phyloP scores from a whole-genome alignment of 2,797 vertebrate genomes.

The Capromys pilorides region DNA sequence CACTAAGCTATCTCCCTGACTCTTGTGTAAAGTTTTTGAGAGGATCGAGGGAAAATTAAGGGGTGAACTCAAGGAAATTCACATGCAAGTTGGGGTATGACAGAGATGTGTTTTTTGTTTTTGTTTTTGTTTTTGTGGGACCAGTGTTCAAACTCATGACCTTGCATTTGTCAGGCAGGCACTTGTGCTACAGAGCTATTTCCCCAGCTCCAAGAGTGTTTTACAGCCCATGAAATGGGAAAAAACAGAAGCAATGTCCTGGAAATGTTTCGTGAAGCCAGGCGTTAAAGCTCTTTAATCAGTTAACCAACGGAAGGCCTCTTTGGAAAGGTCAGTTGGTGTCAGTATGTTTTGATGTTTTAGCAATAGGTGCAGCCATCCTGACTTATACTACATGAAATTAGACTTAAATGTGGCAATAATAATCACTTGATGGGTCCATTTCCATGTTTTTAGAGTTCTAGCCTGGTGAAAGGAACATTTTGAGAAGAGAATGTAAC shows the following conservation, averaged over 20 bases:
- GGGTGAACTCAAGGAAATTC: background rate
- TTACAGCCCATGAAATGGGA: background rate
- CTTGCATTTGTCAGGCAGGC: too few relatives aligned
- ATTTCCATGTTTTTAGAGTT: conserved; percentile 23
- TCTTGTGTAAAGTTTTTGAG: conserved; percentile 1
- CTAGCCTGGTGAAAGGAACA: background rate
- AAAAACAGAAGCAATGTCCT: background rate
- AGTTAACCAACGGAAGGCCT: background rate
- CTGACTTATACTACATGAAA: background rate
- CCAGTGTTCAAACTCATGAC: too few relatives aligned
- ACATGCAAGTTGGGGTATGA: background rate
- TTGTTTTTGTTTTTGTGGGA: too few relatives aligned
- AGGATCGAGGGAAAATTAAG: background rate
- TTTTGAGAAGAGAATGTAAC: background rate
- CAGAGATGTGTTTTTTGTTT: too few relatives aligned
- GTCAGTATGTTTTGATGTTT: conserved; percentile 27
- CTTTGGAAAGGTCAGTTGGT: background rate
- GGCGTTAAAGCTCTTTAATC: conserved; percentile 21
- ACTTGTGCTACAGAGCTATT: too few relatives aligned
- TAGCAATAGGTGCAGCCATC: background rate
- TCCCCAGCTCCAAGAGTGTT: background rate
- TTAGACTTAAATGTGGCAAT: conserved; percentile 11
- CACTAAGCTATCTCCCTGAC: too few relatives aligned
- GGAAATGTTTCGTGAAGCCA: background rate
- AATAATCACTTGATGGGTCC: background rate